phyloP scores from a whole-genome alignment of 2,888 invertebrate species.

The Zhengitettix transpicula region DNA sequence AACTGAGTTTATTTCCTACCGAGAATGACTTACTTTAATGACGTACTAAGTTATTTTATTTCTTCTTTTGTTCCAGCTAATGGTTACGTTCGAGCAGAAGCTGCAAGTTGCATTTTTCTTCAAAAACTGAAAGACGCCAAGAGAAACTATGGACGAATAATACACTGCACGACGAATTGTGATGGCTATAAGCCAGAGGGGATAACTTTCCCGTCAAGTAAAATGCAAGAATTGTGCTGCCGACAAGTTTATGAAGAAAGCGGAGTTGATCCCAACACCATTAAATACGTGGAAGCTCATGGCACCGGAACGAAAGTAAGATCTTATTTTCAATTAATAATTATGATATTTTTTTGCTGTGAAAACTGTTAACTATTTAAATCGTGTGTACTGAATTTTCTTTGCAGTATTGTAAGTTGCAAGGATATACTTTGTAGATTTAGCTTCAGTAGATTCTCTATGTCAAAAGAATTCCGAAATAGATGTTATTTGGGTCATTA shows the following conservation, averaged over 20 bases:
- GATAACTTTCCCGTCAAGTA: constrained; percentile 67
- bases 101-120: constrained; percentile 61
- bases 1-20: too few species aligned
- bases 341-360: too few species aligned
- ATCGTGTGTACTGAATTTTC: too few species aligned
- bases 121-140: constrained; percentile 61
- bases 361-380: too few species aligned
- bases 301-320: constrained; percentile 88
- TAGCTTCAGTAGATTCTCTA: too few species aligned
- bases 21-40: too few species aligned
- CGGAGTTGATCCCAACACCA: constrained; percentile 61
- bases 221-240: constrained; percentile 63
- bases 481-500: too few species aligned
- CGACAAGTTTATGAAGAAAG: constrained; percentile 73
- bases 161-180: constrained; percentile 78
- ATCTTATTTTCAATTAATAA: too few species aligned
- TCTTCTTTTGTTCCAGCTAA: constrained; percentile 30
- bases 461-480: too few species aligned
- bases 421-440: too few species aligned
- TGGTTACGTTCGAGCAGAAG: constrained; percentile 85
- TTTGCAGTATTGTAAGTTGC: too few species aligned
- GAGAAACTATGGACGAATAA: constrained; percentile 68
- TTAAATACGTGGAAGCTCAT: constrained; percentile 90
- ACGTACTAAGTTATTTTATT: too few species aligned
- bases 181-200: constrained; percentile 87